phyloP scores from a whole-genome alignment of 2,888 invertebrate genomes.

The Odontomyia ornata region DNA sequence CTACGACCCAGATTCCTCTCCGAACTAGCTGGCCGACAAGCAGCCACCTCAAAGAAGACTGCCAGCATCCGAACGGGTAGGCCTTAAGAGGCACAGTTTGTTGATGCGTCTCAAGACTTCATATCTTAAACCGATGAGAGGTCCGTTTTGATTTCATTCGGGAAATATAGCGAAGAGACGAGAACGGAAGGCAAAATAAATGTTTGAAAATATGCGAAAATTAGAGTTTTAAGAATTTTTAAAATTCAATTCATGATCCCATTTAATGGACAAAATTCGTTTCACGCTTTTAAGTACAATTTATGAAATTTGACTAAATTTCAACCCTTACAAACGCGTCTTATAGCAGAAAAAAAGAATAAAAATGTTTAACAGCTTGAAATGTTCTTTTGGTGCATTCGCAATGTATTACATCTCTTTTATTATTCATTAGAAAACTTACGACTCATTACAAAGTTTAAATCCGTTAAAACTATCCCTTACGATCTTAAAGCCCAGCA shows the following conservation, averaged over 20 bases:
- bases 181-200: no score
- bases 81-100: no score
- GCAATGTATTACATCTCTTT: neutral
- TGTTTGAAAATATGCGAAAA: neutral
- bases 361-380: neutral
- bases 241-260: neutral
- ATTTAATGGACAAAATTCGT: neutral
- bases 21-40: no score
- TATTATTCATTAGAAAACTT: neutral
- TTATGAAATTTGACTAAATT: neutral
- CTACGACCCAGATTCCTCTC: no score
- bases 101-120: no score
- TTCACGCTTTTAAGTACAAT: neutral
- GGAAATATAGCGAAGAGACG: no score
- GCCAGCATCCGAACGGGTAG: no score
- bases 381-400: neutral
- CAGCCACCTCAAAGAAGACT: no score
- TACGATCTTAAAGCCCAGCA: neutral
- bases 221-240: neutral
- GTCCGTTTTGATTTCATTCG: no score
- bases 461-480: neutral
- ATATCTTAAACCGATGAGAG: no score
- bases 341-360: neutral
- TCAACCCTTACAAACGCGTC: neutral
- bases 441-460: neutral